phyloP scores from a whole-genome alignment of 2,797 vertebrate species.

The Lophius americanus region DNA sequence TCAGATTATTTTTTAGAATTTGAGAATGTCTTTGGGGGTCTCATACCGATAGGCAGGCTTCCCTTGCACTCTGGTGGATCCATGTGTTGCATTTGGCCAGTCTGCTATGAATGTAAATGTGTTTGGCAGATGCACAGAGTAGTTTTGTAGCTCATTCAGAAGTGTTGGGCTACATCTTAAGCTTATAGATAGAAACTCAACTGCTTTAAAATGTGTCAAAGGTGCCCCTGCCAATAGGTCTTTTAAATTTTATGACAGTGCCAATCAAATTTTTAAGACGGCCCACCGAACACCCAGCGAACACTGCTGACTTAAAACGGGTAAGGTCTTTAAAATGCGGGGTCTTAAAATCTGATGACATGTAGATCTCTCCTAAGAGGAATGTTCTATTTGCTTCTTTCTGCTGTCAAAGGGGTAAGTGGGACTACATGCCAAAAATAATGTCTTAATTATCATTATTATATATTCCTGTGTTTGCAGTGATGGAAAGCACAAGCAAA shows the following conservation, averaged over 20 bases:
- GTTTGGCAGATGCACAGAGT: constrained; percentile 60
- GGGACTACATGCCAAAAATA: constrained; percentile 38
- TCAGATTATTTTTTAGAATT: too few species aligned
- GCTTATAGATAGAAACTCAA: constrained; percentile 53
- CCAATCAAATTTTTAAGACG: constrained; percentile 66
- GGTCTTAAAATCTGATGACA: constrained; percentile 59
- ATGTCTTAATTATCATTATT: constrained; percentile 43
- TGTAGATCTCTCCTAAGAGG: constrained; percentile 65
- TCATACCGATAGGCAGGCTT: constrained; percentile 36
- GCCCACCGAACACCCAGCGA: constrained; percentile 43
- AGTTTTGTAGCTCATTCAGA: constrained; percentile 66
- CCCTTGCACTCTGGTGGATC: constrained; percentile 40
- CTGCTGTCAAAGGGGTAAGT: constrained; percentile 30
- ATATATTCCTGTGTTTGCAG: constrained; percentile 20
- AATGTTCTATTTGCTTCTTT: constrained; percentile 49
- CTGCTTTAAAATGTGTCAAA: constrained; percentile 67
- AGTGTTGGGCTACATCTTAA: constrained; percentile 59
- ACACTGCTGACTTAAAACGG: constrained; percentile 38
- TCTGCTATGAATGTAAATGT: constrained; percentile 55
- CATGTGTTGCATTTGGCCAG: constrained; percentile 64
- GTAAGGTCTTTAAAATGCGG: constrained; percentile 44
- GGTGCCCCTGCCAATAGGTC: constrained; percentile 55
- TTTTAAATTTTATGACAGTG: constrained; percentile 56
- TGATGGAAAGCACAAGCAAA: constrained; percentile 21
- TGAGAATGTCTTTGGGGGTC: constrained; percentile 24